Evolutionary conservation across 2,113 vertebrate species (phyloP).

Genomic region (Podarcis cretensis): DNA sequence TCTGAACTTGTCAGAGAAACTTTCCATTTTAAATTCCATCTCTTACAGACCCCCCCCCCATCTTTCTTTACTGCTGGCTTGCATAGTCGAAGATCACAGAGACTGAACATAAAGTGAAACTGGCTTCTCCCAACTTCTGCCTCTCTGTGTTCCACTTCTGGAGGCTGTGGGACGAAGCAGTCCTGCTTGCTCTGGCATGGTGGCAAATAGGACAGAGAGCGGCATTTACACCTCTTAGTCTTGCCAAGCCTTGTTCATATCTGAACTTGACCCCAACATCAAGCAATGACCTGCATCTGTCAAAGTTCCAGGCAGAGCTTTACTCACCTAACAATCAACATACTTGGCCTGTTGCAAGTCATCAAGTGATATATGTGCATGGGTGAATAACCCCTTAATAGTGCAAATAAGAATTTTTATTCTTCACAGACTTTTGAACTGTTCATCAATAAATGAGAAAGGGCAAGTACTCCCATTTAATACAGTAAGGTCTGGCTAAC

Average conservation of each 20-base stretch:
- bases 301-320: not conserved
- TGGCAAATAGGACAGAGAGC: accelerated
- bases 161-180: not conserved
- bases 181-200: not conserved
- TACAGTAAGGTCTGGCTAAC: no score
- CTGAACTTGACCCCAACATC: not conserved
- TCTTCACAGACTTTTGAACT: not conserved
- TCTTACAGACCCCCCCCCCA: not conserved
- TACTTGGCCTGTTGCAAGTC: not conserved
- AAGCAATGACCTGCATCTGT: not conserved
- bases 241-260: not conserved
- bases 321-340: not conserved
- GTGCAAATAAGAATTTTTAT: not conserved
- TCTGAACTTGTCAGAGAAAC: not conserved
- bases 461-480: not conserved
- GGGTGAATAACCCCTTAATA: not conserved
- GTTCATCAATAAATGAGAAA: not conserved
- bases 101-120: not conserved
- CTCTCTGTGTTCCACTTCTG: not conserved
- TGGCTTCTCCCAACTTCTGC: no score
- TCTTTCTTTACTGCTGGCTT: not conserved
- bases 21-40: not conserved
- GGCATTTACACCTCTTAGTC: not conserved
- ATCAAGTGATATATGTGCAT: not conserved
- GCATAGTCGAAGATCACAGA: not conserved